phyloP scores from a whole-genome alignment of 2,113 vertebrate genomes.

The Misgurnus anguillicaudatus region DNA sequence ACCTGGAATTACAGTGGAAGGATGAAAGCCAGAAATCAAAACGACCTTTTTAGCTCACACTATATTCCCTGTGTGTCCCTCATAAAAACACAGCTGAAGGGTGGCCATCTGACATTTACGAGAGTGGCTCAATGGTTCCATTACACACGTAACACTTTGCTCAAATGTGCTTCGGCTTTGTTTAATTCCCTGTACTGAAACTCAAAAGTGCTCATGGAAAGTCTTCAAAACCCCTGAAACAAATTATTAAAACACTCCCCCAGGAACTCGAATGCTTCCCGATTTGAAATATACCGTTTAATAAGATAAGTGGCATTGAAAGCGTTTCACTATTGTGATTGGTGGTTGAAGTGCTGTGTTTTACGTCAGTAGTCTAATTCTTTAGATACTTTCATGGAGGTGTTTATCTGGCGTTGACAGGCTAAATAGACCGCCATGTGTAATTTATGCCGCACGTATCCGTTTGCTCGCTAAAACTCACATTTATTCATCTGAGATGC shows the following conservation, averaged over 20 bases:
- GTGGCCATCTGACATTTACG: constrained; percentile 37
- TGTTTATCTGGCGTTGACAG: background rate
- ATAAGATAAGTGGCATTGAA: background rate
- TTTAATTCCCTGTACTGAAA: constrained; percentile 12
- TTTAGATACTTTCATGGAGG: background rate
- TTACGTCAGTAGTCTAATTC: background rate
- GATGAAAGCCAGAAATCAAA: background rate
- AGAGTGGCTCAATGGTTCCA: constrained; percentile 21
- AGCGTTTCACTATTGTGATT: background rate
- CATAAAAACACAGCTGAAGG: constrained; percentile 36
- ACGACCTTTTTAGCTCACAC: constrained; percentile 29
- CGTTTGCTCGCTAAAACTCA: background rate
- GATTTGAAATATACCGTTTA: background rate
- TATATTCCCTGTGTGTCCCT: constrained; percentile 24
- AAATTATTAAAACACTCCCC: background rate
- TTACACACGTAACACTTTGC: constrained; percentile 8
- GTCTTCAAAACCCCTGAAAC: background rate
- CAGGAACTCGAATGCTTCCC: background rate
- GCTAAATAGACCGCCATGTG: background rate
- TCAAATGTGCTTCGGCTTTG: constrained; percentile 14
- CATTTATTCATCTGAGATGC: constrained; percentile 20
- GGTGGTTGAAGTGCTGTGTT: background rate
- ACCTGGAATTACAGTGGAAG: background rate
- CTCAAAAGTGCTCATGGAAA: background rate
- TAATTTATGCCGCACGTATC: constrained; percentile 5